phyloP scores from a whole-genome alignment of 2,113 vertebrate species.

The Meleagris gallopavo region DNA sequence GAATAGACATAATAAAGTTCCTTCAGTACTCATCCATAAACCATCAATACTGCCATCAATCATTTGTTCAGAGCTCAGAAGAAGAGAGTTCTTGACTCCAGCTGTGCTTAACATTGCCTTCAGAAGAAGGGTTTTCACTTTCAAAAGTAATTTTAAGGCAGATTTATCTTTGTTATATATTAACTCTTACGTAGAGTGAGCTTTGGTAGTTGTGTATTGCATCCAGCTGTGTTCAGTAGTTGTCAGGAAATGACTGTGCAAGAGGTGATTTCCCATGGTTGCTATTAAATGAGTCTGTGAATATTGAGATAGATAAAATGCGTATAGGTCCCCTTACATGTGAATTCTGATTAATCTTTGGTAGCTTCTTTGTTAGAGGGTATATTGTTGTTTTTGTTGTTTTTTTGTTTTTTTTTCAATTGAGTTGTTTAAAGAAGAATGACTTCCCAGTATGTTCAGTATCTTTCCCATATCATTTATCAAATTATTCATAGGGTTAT shows the following conservation, averaged over 20 bases:
- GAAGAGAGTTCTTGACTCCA: background rate
- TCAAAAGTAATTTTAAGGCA: background rate
- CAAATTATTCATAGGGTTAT: background rate
- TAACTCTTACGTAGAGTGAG: background rate
- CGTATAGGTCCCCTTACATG: background rate
- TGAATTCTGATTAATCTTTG: background rate
- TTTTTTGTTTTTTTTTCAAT: background rate
- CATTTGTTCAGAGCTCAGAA: background rate
- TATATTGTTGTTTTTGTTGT: background rate
- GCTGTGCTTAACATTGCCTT: background rate
- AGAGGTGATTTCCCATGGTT: background rate
- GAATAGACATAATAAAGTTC: background rate
- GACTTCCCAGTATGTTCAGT: background rate
- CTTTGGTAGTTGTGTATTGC: background rate
- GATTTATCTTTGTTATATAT: background rate
- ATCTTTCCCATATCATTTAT: background rate
- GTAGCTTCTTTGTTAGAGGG: background rate
- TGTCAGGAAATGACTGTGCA: background rate
- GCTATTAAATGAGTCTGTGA: background rate
- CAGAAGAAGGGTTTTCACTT: background rate
- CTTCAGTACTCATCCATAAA: background rate
- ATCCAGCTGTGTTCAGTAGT: background rate
- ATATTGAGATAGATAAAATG: background rate
- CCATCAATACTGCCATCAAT: background rate
- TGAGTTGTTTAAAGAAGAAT: background rate